Evolutionary conservation across 1,140 invertebrate species (phyloP).

Genomic region (Leptopilina boulardi): DNA sequence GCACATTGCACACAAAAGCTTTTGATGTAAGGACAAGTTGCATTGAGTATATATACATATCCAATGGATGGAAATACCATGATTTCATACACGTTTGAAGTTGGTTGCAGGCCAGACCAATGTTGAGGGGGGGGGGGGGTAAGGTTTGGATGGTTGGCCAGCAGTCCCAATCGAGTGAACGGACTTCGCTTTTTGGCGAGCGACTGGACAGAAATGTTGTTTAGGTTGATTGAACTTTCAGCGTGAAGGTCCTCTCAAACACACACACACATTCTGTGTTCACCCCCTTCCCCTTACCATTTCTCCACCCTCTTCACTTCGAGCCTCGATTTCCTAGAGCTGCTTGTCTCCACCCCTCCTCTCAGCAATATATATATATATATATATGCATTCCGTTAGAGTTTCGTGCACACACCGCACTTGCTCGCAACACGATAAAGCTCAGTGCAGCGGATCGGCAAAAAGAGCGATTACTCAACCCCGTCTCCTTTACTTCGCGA

Average conservation of each 20-base stretch:
- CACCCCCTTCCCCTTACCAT: no score
- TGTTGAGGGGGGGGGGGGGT: no score
- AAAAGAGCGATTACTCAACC: conserved; percentile 11
- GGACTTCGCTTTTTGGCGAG: conserved; percentile 65
- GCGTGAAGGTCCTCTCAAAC: conserved; percentile 60
- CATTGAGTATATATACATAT: neutral
- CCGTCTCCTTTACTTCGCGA: neutral
- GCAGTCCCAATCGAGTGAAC: conserved; percentile 56
- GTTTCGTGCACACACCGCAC: conserved; percentile 39
- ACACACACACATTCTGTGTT: conserved; percentile 38
- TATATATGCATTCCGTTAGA: conserved; percentile 38
- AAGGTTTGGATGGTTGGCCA: conserved; percentile 67
- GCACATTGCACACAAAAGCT: no score
- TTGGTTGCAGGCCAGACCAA: conserved; percentile 68
- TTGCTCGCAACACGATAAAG: conserved; percentile 1
- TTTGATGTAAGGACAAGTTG: no score
- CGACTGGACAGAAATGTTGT: conserved; percentile 70
- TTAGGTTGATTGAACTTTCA: conserved; percentile 72
- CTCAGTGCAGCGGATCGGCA: neutral
- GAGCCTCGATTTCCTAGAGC: conserved; percentile 17
- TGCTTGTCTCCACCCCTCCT: conserved; percentile 24
- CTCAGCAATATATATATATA: conserved; percentile 8
- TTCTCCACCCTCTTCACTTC: conserved; percentile 26
- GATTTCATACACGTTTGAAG: conserved; percentile 72
- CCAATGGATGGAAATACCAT: conserved; percentile 44